Conservation (phyloP, 2,113 vertebrate species). For the Caranx ignobilis region DNA sequence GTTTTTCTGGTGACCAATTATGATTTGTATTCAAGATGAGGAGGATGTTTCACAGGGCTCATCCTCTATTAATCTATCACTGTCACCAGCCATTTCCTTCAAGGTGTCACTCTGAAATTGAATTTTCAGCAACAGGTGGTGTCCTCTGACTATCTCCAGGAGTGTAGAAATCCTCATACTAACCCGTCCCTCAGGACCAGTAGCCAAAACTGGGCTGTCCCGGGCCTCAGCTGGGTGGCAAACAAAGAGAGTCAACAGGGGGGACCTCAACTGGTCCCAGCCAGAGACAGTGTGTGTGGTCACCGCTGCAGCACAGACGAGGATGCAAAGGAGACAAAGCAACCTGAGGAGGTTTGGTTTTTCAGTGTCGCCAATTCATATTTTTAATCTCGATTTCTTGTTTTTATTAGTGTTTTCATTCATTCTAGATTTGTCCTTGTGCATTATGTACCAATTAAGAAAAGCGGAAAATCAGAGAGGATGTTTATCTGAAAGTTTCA, state of each 20-base stretch:
- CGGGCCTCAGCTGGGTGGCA: slow-evolving; percentile 78
- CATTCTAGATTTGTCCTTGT: background rate
- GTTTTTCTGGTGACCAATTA: background rate
- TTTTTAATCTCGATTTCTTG: slow-evolving; percentile 10
- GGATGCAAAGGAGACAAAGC: slow-evolving; percentile 80
- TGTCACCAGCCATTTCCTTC: slow-evolving; percentile 12
- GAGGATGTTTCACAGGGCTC: background rate
- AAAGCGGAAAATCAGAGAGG: background rate
- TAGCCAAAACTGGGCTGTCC: slow-evolving; percentile 78
- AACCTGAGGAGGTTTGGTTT: slow-evolving; percentile 76
- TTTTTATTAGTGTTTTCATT: background rate
- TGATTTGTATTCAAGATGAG: background rate
- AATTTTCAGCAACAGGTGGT: slow-evolving; percentile 61
- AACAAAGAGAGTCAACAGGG: slow-evolving; percentile 74
- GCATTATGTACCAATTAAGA: background rate
- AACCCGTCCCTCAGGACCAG: slow-evolving; percentile 77
- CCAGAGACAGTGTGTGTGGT: slow-evolving; percentile 68
- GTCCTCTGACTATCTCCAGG: slow-evolving; percentile 68
- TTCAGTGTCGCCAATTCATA: background rate
- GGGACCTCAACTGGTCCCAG: slow-evolving; percentile 69
- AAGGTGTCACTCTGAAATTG: slow-evolving; percentile 26
- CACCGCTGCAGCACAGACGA: slow-evolving; percentile 76
- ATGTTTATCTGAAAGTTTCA: background rate
- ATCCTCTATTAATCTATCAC: background rate
- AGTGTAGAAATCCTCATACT: slow-evolving; percentile 75